Base-by-base conservation (phyloP, 2,888 invertebrate species). In the Tenthredo mesomela region DNA sequence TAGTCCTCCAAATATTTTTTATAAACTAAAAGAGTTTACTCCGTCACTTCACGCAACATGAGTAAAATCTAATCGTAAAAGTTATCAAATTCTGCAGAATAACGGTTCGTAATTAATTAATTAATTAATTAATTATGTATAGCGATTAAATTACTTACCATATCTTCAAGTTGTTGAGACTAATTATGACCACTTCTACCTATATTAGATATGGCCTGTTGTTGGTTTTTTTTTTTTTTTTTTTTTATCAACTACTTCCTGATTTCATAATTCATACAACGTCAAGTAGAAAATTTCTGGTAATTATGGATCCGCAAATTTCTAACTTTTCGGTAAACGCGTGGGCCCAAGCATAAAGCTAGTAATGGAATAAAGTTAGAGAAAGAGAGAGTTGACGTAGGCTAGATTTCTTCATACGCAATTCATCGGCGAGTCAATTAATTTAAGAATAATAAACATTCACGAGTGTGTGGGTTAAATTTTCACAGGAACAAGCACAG, bases 401-500 rank as follows among this genome's bases (percentile, higher is more conserved):
- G 1, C 21, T 43, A 43, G 47, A 21, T 37, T 47, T 12, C 21
- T 61, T 25, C 21, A 58, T 21, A 21, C 58, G 7, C 7, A 9
- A 58, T 58, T 58, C 58, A 58, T 58, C 58, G 1, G 5, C n/a
- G 50, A 50, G 61, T 12, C 29, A 2, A 2, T 61, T 25, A 2
- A 10, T 25, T 61, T 12, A 61, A 61, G 1, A 12, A 61, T 21
- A 25, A 21, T 9, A 61, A 61, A 61, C 12, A 10, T 25, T 25
- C 25, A 61, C 10, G 21, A 61, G 25, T 61, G 7, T 12, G 25
- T 21, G 25, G 21, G 12, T 9, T 25, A 0, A 61, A 21, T 67
- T 67, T 67, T 18, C 18, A 67, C 33, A 97, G 97, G 98, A 98
- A 93, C 96, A 96, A 88, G 96, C 96, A 0, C 98, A 98, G 91